phyloP scores from a whole-genome alignment of 1,140 invertebrate species.

The Plodia interpunctella region DNA sequence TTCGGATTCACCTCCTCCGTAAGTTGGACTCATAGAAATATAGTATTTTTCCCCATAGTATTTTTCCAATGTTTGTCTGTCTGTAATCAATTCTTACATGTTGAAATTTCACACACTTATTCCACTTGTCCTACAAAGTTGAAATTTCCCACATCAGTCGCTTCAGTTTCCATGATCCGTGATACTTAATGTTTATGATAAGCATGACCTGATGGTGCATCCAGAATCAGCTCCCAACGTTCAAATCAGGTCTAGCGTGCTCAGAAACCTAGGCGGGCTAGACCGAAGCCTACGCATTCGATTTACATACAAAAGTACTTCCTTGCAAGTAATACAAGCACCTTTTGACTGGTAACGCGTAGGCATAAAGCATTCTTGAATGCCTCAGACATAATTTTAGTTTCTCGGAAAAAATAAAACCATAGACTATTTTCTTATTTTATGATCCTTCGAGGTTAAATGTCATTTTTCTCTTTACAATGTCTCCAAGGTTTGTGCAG shows the following conservation, averaged over 20 bases:
- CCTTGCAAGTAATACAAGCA: constrained; percentile 39
- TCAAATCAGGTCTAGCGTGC: constrained; percentile 19
- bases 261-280: constrained; percentile 29
- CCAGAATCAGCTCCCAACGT: too few species aligned
- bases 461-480: neutral
- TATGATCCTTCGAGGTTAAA: neutral
- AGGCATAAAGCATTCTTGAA: constrained; percentile 52
- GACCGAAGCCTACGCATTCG: constrained; percentile 59
- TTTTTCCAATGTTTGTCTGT: too few species aligned
- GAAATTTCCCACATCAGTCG: too few species aligned
- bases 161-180: too few species aligned
- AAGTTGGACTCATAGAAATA: constrained; percentile 26
- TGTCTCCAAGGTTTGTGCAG: neutral
- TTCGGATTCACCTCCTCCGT: constrained; percentile 77
- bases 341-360: constrained; percentile 50
- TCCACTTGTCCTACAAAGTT: too few species aligned
- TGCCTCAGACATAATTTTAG: constrained; percentile 16
- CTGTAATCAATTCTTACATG: too few species aligned
- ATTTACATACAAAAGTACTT: constrained; percentile 75
- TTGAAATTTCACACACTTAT: too few species aligned
- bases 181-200: too few species aligned
- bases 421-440: constrained; percentile 12
- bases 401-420: constrained; percentile 18
- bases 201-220: too few species aligned
- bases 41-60: too few species aligned